Conservation (phyloP, 2,113 vertebrate species). For the Casuarius casuarius region DNA sequence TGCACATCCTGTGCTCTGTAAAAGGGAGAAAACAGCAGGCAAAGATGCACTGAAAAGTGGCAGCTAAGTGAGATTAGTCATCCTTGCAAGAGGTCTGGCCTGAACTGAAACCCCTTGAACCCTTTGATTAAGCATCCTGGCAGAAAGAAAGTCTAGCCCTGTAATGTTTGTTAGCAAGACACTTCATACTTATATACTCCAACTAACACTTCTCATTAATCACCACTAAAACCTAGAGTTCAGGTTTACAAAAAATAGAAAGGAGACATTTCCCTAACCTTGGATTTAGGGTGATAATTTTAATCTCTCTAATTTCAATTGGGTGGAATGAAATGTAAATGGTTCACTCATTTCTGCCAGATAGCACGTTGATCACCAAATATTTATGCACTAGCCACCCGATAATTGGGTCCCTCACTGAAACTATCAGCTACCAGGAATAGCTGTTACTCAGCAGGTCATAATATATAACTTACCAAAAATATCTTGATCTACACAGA, state of each 20-base stretch:
- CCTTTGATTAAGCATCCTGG: neutral
- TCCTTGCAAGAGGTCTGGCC: neutral
- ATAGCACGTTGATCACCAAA: neutral
- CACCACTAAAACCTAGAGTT: neutral
- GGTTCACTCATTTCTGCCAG: neutral
- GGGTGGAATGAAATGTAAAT: neutral
- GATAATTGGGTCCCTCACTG: neutral
- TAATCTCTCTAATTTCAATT: neutral
- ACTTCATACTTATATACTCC: fast-evolving
- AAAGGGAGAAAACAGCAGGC: neutral
- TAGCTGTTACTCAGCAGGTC: neutral
- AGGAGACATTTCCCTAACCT: neutral
- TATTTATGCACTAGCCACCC: neutral
- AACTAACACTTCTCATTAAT: neutral
- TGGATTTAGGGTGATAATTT: neutral
- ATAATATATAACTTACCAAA: neutral
- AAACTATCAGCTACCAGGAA: neutral
- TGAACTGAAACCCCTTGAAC: neutral
- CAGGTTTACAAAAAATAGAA: neutral
- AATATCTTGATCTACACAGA: neutral
- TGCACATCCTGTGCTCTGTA: neutral
- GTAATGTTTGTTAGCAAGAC: neutral
- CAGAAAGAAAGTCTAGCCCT: neutral
- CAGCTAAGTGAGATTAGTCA: neutral
- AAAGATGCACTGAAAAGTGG: neutral